These are phyloP conservation scores for Heterodera schachtii DNA, from an alignment of 1,140 invertebrate species.

Conservation along the genomic window DNA sequence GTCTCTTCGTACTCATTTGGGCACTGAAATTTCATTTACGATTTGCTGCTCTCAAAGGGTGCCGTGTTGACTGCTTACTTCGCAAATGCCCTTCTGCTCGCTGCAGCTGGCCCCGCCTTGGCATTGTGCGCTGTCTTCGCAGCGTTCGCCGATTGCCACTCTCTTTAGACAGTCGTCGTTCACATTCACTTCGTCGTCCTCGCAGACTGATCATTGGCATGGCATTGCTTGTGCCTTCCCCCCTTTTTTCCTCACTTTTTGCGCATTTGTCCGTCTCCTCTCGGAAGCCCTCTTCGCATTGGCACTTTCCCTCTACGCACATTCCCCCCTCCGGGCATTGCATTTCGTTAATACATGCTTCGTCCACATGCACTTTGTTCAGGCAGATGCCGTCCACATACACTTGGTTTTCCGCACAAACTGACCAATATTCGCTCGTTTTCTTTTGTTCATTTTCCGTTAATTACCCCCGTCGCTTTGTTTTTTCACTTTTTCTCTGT, in stretches of 20 bases:
- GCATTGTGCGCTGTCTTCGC: constrained; percentile 54
- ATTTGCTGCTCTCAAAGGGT: not conserved
- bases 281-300: constrained; percentile 47
- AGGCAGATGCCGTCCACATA: constrained; percentile 61
- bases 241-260: constrained; percentile 37
- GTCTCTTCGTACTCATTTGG: constrained; percentile 47
- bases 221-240: no score
- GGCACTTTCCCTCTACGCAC: constrained; percentile 60
- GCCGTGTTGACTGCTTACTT: constrained; percentile 11
- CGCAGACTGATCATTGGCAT: constrained; percentile 36
- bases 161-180: constrained; percentile 49
- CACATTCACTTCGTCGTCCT: constrained; percentile 48
- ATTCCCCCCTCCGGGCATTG: constrained; percentile 55
- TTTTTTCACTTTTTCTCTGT: not conserved
- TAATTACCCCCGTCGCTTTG: no score
- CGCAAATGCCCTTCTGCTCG: constrained; percentile 41
- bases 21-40: constrained; percentile 31
- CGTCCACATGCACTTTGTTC: constrained; percentile 55
- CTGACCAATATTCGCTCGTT: constrained; percentile 20
- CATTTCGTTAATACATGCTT: constrained; percentile 52
- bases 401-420: constrained; percentile 61
- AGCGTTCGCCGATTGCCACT: constrained; percentile 49
- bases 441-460: no score
- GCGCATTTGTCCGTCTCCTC: constrained; percentile 49
- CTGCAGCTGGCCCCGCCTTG: constrained; percentile 56